phyloP scores from a whole-genome alignment of 2,797 vertebrate species.

The Steatocranus sp. region DNA sequence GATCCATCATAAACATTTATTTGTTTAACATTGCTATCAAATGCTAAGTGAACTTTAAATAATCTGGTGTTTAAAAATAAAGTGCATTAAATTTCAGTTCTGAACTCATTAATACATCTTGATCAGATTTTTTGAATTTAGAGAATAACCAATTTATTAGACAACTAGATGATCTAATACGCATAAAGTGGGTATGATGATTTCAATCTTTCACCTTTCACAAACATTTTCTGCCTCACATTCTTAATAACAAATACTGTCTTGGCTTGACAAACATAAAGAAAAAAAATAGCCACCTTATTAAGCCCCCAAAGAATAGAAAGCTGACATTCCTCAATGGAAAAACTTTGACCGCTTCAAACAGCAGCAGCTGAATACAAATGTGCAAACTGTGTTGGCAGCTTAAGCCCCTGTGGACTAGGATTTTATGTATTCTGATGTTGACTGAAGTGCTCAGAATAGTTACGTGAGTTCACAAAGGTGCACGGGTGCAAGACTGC shows the following conservation, averaged over 20 bases:
- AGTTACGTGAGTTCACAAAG: conserved; percentile 18
- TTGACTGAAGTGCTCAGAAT: conserved; percentile 27
- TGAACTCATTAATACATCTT: not conserved
- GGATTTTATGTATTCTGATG: conserved; percentile 39
- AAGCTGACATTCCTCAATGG: not conserved
- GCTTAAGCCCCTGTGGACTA: not conserved
- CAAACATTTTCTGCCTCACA: not conserved
- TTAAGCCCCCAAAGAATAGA: not conserved
- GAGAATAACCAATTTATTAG: not conserved
- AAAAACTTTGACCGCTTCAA: not conserved
- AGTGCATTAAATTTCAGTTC: not conserved
- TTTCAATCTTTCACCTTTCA: not conserved
- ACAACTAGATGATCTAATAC: not conserved
- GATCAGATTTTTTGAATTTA: not conserved
- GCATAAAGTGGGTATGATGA: not conserved
- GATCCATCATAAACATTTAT: not conserved
- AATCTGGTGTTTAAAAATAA: not conserved
- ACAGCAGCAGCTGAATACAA: conserved; percentile 23
- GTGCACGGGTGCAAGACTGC: conserved; percentile 7
- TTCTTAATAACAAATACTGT: not conserved
- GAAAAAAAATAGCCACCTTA: not conserved
- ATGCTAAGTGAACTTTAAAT: not conserved
- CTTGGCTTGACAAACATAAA: not conserved
- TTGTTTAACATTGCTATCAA: not conserved
- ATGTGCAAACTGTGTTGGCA: conserved; percentile 11